Conservation (phyloP, 2,888 invertebrate species). For the Melanargia galathea region DNA sequence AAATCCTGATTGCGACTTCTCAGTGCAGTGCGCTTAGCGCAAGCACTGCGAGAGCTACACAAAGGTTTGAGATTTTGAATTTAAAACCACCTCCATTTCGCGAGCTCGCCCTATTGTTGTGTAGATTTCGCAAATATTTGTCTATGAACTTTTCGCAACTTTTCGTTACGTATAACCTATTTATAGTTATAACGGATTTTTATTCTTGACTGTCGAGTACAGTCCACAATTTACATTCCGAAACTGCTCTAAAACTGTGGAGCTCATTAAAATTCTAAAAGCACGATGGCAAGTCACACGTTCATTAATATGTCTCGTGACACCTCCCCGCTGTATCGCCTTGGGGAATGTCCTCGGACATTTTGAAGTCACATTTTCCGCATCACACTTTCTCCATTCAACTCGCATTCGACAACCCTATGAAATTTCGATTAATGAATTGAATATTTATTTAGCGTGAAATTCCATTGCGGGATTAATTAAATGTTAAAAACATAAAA, state of each 20-base stretch:
- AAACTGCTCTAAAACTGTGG: not conserved
- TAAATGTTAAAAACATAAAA: slow-evolving; percentile 49
- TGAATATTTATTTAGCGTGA: slow-evolving; percentile 34
- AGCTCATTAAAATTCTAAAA: slow-evolving; percentile 65
- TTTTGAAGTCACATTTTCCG: slow-evolving; percentile 65
- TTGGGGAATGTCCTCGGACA: slow-evolving; percentile 62
- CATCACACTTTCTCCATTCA: slow-evolving; percentile 63
- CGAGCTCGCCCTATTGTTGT: slow-evolving; percentile 37
- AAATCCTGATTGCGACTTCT: slow-evolving; percentile 58
- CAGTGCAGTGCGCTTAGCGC: slow-evolving; percentile 44
- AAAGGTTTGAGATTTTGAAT: slow-evolving; percentile 42
- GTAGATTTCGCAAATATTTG: slow-evolving; percentile 37
- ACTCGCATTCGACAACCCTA: slow-evolving; percentile 28
- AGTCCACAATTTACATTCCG: slow-evolving; percentile 5
- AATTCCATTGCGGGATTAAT: slow-evolving; percentile 40
- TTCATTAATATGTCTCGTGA: slow-evolving; percentile 67
- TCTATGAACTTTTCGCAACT: slow-evolving; percentile 23
- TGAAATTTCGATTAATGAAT: slow-evolving; percentile 31
- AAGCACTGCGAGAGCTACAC: slow-evolving; percentile 41
- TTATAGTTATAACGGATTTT: slow-evolving; percentile 28
- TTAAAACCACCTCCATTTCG: slow-evolving; percentile 42
- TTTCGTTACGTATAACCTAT: no score
- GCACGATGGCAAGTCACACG: slow-evolving; percentile 55
- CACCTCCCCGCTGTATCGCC: slow-evolving; percentile 55
- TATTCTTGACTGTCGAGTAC: slow-evolving; percentile 6